phyloP scores from a whole-genome alignment of 2,113 vertebrate species.

The Lophotis ruficrista region DNA sequence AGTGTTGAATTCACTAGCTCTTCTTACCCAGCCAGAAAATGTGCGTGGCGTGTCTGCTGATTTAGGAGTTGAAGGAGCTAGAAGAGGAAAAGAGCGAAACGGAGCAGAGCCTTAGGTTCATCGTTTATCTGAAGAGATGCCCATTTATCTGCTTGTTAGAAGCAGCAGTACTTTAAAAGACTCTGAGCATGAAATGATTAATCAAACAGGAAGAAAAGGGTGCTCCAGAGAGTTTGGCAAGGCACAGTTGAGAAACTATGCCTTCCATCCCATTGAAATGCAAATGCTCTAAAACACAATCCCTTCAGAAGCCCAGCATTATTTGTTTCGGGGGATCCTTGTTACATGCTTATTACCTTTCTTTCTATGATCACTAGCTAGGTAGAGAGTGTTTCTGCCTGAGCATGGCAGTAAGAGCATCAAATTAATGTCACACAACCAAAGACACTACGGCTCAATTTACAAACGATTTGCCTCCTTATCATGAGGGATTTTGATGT shows the following conservation, averaged over 20 bases:
- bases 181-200: slow-evolving; percentile 50
- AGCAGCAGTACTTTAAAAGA: slow-evolving; percentile 45
- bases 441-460: background rate
- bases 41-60: background rate
- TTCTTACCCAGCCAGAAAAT: background rate
- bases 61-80: background rate
- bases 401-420: background rate
- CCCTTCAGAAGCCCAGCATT: background rate
- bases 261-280: slow-evolving; percentile 64
- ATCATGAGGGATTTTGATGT: background rate
- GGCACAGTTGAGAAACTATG: slow-evolving; percentile 30
- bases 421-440: background rate
- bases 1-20: background rate
- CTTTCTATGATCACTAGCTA: background rate
- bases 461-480: background rate
- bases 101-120: background rate
- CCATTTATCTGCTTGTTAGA: slow-evolving; percentile 18
- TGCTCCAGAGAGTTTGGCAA: slow-evolving; percentile 47
- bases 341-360: background rate
- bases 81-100: background rate
- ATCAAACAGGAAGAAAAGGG: slow-evolving; percentile 59
- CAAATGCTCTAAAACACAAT: slow-evolving; percentile 46
- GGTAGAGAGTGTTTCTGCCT: background rate
- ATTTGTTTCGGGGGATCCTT: slow-evolving; percentile 32
- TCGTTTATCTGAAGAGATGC: background rate